These are phyloP conservation scores for Enteromius mattozi DNA, from an alignment of 2,797 vertebrate genomes.

Conservation along the genomic window DNA sequence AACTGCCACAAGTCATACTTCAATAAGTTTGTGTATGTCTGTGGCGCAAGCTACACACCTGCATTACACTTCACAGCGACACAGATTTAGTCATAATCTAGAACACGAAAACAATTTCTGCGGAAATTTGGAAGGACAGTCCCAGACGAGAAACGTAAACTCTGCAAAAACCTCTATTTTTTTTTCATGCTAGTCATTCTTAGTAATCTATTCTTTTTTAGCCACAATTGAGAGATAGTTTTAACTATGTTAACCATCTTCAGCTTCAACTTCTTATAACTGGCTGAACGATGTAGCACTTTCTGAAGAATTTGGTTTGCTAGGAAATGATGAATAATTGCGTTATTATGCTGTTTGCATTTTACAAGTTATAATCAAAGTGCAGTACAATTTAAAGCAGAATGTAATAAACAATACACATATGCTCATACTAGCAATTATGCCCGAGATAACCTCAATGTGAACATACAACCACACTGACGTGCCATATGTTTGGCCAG, in stretches of 20 bases:
- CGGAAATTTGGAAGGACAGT: conserved; percentile 30
- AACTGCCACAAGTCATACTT: not conserved
- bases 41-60: not conserved
- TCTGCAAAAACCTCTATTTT: conserved; percentile 7
- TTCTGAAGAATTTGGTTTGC: conserved; percentile 8
- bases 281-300: not conserved
- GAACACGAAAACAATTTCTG: conserved; percentile 6
- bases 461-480: not conserved
- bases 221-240: conserved; percentile 14
- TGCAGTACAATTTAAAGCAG: not conserved
- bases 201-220: conserved; percentile 23
- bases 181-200: conserved; percentile 16
- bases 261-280: conserved; percentile 12
- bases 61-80: not conserved
- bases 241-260: not conserved
- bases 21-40: not conserved
- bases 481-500: not conserved
- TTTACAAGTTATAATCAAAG: not conserved
- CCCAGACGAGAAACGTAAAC: conserved; percentile 5
- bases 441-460: not conserved
- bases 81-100: conserved; percentile 32
- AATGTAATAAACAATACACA: not conserved
- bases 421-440: not conserved
- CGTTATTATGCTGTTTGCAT: not conserved
- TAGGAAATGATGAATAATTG: not conserved